Conservation (phyloP, 2,797 vertebrate genomes). For the Acropternis orthonyx region DNA sequence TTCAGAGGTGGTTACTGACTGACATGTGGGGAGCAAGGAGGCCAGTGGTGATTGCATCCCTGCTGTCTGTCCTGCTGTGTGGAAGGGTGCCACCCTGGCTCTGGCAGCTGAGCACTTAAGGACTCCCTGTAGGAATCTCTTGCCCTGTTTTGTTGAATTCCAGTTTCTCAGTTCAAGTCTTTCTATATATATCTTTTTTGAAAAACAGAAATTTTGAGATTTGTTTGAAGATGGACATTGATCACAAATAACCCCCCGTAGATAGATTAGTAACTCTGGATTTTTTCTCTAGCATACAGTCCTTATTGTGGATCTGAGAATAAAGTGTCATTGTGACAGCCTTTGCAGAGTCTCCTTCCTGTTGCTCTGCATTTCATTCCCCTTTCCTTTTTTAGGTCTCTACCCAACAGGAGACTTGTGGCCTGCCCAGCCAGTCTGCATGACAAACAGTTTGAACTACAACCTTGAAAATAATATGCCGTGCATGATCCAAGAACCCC, state of each 20-base stretch:
- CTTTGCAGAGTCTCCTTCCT: neutral
- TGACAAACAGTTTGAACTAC: conserved; percentile 90
- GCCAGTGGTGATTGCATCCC: neutral
- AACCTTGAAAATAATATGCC: conserved; percentile 82
- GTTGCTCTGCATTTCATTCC: neutral
- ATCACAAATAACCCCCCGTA: neutral
- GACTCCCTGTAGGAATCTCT: neutral
- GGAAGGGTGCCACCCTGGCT: neutral
- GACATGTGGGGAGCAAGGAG: neutral
- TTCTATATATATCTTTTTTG: neutral
- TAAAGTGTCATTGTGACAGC: neutral
- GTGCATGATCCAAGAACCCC: conserved; percentile 80
- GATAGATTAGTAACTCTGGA: neutral
- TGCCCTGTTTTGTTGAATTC: neutral
- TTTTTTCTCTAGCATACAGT: neutral
- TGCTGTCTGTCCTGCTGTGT: neutral
- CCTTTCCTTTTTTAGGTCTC: conserved; percentile 66
- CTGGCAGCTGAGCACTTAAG: neutral
- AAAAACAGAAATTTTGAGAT: neutral
- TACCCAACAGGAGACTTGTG: conserved; percentile 87
- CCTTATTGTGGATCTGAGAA: neutral
- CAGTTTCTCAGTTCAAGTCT: neutral
- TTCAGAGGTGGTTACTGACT: neutral
- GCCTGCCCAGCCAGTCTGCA: conserved; percentile 85
- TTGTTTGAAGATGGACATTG: neutral